Conservation (phyloP, 2,113 vertebrate genomes). For the Sylvietta virens region DNA sequence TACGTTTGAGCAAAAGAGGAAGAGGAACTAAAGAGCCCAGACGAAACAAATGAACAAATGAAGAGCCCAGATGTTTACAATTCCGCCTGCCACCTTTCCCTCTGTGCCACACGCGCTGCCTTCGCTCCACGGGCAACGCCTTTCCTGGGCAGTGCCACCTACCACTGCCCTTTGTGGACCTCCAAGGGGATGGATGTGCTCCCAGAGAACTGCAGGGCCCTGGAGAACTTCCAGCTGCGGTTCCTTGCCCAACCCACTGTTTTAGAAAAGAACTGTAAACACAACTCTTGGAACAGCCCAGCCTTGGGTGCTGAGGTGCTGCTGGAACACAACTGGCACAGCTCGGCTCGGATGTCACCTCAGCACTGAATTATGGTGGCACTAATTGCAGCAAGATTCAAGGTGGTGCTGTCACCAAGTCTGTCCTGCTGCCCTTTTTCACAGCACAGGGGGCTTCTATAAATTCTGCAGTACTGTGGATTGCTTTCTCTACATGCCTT, state of each 20-base stretch:
- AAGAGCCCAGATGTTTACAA: neutral
- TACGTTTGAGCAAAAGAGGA: slow-evolving; percentile 1
- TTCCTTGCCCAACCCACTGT: slow-evolving; percentile 69
- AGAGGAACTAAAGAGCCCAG: slow-evolving; percentile 1
- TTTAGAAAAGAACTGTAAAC: neutral
- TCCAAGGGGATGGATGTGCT: slow-evolving; percentile 74
- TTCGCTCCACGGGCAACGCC: neutral
- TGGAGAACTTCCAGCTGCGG: slow-evolving; percentile 67
- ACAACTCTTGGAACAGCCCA: neutral
- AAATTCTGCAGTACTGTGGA: neutral
- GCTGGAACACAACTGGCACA: neutral
- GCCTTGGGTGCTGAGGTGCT: neutral
- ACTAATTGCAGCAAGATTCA: neutral
- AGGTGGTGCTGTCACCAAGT: neutral
- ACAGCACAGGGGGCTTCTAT: neutral
- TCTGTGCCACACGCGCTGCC: neutral
- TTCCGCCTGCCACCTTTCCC: neutral
- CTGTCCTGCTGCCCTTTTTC: neutral
- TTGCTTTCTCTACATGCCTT: neutral
- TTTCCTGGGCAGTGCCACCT: neutral
- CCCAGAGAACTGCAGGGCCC: slow-evolving; percentile 78
- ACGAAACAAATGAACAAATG: neutral
- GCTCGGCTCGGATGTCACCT: neutral
- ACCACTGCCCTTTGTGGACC: neutral
- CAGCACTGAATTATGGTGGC: neutral